Evolutionary conservation across 2,888 invertebrate species (phyloP), one percentile per base, ranked within the genome.

Genomic region (Xanthostigma xanthostigma): DNA sequence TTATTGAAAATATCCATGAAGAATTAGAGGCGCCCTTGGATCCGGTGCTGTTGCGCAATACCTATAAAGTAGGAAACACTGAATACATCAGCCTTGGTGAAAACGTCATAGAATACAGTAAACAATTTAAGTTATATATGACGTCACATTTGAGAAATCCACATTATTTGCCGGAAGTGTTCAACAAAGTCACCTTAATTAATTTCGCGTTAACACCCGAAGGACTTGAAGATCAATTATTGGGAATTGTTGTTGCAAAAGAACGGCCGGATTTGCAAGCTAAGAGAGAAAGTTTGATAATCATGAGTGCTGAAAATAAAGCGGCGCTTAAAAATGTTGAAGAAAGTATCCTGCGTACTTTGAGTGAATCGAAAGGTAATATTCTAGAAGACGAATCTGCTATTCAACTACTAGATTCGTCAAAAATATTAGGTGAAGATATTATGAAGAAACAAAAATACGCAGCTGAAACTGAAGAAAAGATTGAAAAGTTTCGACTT

Each of bases 381-480:
- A 91, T 94, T 61, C 71, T 94, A 52, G 93, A 93, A 68, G 90
- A 94, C 64, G 92, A 93, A 68, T 76, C 76, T 4, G 93, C 93
- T 3, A 90, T 94, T 55, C 77, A 86, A 63, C 84, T 91, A 51
- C 70, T 94, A 42, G 90, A 90, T 63, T 84, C 86, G 4, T 91
- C 92, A 0, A 92, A 93, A 68, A 65, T 73, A 9, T 68, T 92
- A 37, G 84, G 92, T 1, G 76, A 78, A 49, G 88, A 90, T 59
- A 92, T 93, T 51, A 76, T 78, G 53, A 80, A 81, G 55, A 92
- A 92, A 63, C 86, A 88, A 67, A 78, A 78, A 67, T 79, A 79
- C 53, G 81, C 86, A 37, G 72, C 80, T 55, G 80, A 84, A 64
- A 89, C 87, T 0, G 84, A 86, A 66, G 70, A 74, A 53, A 79